Evolutionary conservation across 2,888 invertebrate genomes (phyloP).

Genomic region (Euproctis similis): DNA sequence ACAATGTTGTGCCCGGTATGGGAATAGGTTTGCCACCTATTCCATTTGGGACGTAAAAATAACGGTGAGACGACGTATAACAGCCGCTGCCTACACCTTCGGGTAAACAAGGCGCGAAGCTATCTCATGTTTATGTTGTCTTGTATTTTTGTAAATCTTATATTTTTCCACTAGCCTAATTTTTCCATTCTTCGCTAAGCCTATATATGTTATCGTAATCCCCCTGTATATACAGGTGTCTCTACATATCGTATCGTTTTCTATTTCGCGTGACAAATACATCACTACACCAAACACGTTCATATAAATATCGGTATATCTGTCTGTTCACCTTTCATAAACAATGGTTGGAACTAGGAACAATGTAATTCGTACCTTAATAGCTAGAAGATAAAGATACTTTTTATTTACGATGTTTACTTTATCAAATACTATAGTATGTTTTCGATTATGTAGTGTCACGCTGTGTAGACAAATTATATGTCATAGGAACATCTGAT

Average conservation of each 20-base stretch:
- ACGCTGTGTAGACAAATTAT: conserved; percentile 20
- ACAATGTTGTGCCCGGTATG: too few relatives aligned
- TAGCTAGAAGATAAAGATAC: neutral
- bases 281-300: conserved; percentile 22
- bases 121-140: too few relatives aligned
- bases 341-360: conserved; percentile 13
- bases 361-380: conserved; percentile 4
- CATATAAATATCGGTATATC: conserved; percentile 25
- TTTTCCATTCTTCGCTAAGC: too few relatives aligned
- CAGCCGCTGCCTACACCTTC: too few relatives aligned
- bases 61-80: too few relatives aligned
- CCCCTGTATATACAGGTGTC: conserved; percentile 5
- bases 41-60: too few relatives aligned
- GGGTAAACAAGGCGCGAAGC: too few relatives aligned
- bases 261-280: too few relatives aligned
- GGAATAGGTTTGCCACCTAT: too few relatives aligned
- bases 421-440: conserved; percentile 13
- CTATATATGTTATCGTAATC: neutral
- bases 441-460: conserved; percentile 9
- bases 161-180: too few relatives aligned
- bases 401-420: neutral
- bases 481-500: conserved; percentile 11
- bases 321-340: conserved; percentile 20
- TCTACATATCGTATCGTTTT: conserved; percentile 23
- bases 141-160: too few relatives aligned